Base-by-base conservation (phyloP, 2,888 invertebrate genomes). In the Dorcus hopei region DNA sequence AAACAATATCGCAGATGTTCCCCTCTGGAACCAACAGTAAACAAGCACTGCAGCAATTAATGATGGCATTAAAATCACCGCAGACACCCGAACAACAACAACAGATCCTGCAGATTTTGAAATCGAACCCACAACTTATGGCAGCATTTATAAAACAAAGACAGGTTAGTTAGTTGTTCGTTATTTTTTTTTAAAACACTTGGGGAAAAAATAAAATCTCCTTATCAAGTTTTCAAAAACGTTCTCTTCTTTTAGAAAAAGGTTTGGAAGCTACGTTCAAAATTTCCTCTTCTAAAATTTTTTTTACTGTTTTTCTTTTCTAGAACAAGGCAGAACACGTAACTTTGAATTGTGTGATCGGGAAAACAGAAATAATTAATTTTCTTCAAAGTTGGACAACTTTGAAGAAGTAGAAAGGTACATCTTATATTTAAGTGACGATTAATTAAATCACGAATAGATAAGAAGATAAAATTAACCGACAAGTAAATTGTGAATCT, bases 71-170 rank as follows among this genome's bases (percentile, higher is more conserved):
- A 53, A 88, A 93, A 69, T 93, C 92, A 69, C 95, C 96, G 53
- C 90, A 90, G 69, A 90, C 93, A 50, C 91, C 91, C 65, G 94
- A 96, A 74, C 96, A 97, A 75, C 96, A 97, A 74, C 90, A 90
- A 74, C 91, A 93, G 79, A 88, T 93, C 61, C 82, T 96, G 62
- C 88, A 90, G 72, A 94, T 97, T 73, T 85, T 97, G 64, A 95
- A 95, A 79, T 90, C 91, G 65, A 95, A 96, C 80, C 97, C 97
- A 42, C 93, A 93, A 70, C 83, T 97, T 49, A 96, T 97, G 94
- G 94, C 95, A 56, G 94, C 95, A 54, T 95, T 95, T 75, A 91
- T 97, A 66, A 94, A 95, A 73, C 93, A 93, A 77, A 83, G 92
- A 75, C 88, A 90, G 80, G 87, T 85, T 67, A 64, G 74, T 66